A percentile compares a stretch with the other conserved stretches of the same genome.
phyloP scores from a whole-genome alignment of 2,797 vertebrate genomes.

The Sebastes matsubarae region DNA sequence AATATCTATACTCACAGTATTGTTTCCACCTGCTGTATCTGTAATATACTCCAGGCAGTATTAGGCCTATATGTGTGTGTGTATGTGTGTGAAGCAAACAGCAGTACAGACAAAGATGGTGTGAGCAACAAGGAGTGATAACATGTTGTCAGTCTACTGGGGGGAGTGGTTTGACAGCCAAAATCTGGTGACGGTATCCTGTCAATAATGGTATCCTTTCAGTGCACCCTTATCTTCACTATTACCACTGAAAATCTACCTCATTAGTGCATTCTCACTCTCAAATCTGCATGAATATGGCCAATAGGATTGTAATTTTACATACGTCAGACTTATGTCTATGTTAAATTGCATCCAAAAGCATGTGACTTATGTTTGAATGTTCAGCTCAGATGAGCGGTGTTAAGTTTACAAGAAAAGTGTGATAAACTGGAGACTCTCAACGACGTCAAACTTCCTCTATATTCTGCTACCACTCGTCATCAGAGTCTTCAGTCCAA shows the following conservation, averaged over 20 bases:
- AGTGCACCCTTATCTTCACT: background rate
- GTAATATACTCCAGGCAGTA: constrained; percentile 15
- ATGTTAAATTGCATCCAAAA: background rate
- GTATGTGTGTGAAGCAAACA: constrained; percentile 30
- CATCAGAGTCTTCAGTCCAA: constrained; percentile 5
- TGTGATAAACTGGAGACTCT: background rate
- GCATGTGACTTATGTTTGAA: background rate
- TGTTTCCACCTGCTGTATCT: constrained; percentile 25
- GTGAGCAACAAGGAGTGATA: constrained; percentile 38
- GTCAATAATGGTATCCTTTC: constrained; percentile 3
- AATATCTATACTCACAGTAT: constrained; percentile 53
- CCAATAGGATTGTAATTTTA: background rate
- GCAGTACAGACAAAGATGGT: constrained; percentile 40
- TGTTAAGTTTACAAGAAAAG: background rate
- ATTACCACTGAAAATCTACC: background rate
- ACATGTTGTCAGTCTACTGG: constrained; percentile 13
- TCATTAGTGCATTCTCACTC: background rate
- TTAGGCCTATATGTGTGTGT: background rate
- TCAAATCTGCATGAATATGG: background rate
- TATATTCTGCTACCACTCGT: background rate
- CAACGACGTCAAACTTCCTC: background rate
- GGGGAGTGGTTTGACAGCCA: constrained; percentile 50
- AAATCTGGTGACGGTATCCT: constrained; percentile 12
- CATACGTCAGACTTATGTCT: background rate
- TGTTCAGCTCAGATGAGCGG: background rate